These are phyloP conservation scores for Mamestra configurata DNA, from an alignment of 1,140 invertebrate genomes.

Conservation along the genomic window DNA sequence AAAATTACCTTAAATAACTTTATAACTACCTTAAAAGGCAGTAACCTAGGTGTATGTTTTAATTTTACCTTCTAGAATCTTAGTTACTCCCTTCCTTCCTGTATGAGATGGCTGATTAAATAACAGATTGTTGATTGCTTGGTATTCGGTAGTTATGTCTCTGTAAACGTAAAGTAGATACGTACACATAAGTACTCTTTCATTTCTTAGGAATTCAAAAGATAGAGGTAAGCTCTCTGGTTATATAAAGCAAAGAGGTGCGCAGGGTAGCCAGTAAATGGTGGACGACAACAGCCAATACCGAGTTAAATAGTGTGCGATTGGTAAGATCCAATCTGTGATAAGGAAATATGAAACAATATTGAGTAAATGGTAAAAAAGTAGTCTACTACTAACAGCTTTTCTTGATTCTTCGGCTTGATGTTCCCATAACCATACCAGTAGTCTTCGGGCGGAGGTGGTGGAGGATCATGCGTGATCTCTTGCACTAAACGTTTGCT, in stretches of 20 bases:
- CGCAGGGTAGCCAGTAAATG: no score
- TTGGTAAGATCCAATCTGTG: no score
- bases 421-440: conserved; percentile 64
- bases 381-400: conserved; percentile 15
- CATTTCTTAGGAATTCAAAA: no score
- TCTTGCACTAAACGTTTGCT: conserved; percentile 78
- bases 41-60: neutral
- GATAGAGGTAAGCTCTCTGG: no score
- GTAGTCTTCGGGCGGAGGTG: conserved; percentile 59
- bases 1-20: neutral
- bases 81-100: conserved; percentile 57
- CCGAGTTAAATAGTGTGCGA: no score
- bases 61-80: conserved; percentile 57
- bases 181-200: no score
- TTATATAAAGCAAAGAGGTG: no score
- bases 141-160: conserved; percentile 63
- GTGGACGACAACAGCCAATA: no score
- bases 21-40: neutral
- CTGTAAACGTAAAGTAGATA: conserved; percentile 57
- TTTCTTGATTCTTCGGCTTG: conserved; percentile 31
- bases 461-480: conserved; percentile 62
- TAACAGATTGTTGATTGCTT: conserved; percentile 72
- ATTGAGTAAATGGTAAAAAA: no score
- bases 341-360: no score
- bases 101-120: conserved; percentile 70